Base-by-base conservation (phyloP, 2,888 invertebrate genomes). In the Protula sp. region DNA sequence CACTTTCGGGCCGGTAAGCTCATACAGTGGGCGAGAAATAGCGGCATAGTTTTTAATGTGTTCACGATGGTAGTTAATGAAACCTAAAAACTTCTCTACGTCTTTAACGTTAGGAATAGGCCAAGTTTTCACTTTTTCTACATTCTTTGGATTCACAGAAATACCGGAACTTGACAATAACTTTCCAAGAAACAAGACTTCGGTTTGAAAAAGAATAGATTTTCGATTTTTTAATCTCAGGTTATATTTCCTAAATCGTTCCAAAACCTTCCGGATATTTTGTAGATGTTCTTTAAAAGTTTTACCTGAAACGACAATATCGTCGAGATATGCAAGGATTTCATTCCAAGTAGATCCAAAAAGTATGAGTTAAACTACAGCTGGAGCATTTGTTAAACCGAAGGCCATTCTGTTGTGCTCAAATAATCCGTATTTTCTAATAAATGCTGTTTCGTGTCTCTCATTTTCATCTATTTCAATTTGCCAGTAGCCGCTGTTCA, bases 261-360 rank as follows among this genome's bases (percentile, higher is more conserved):
- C 54, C 24, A 58, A 54, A 9, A 47, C 48, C 3, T 2, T 30
- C 9, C 22, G 2, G 2, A 55, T 5, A 9, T 27, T 55, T 1
- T 38, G 26, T n/a, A 59, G 14, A 22, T 19, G 52, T n/a, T 53
- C 27, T 29, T 58, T 24, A 38, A 54, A 31, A n/a, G 5, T n/a
- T 26, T 54, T 27, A 5, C 47, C 38, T 24, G 28, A 28, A 5
- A 26, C 29, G 14, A 59, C 26, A 19, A 59, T 26, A 47, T 59
- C 59, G 55, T 59, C 54, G 19, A 55, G 31, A 52, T 59, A 60
- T 24, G 48, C 29, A 3, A 60, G 38, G 27, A 55, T 24, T 14
- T n/a, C 30, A 2, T 3, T n/a, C 22, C 30, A 57, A 19, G 24
- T 31, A 2, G 47, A 24, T 2, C 48, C 50, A 22, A 29, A 9